phyloP scores from a whole-genome alignment of 1,140 invertebrate species.

The Zaprionus camerounensis region DNA sequence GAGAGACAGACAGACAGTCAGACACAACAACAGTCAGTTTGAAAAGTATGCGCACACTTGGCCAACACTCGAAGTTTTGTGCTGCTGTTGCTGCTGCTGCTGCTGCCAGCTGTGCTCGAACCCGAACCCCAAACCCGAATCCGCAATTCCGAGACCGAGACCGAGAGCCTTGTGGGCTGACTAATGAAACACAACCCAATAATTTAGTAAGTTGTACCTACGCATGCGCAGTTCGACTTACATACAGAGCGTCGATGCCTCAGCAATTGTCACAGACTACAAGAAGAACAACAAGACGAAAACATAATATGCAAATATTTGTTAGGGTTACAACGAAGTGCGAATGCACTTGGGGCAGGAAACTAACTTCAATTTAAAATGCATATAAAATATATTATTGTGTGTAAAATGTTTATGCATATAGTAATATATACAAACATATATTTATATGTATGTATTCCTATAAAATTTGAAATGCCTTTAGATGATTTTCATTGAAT shows the following conservation, averaged over 20 bases:
- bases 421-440: no score
- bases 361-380: neutral
- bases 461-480: no score
- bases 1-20: slow-evolving; percentile 12
- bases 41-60: slow-evolving; percentile 69
- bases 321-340: neutral
- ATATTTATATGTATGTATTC: no score
- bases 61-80: slow-evolving; percentile 24
- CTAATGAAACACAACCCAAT: slow-evolving; percentile 80
- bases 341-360: slow-evolving; percentile 9
- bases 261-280: slow-evolving; percentile 71
- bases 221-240: slow-evolving; percentile 68
- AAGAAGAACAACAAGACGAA: slow-evolving; percentile 34
- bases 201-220: slow-evolving; percentile 80
- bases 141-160: neutral
- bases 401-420: neutral
- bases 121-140: slow-evolving; percentile 6
- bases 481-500: no score
- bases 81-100: neutral
- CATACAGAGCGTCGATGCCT: slow-evolving; percentile 59
- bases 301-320: slow-evolving; percentile 11
- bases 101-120: slow-evolving; percentile 57
- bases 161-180: slow-evolving; percentile 56
- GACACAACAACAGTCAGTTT: slow-evolving; percentile 42
- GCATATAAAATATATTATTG: neutral